These are phyloP conservation scores for Antheraea pernyi DNA, from an alignment of 1,140 invertebrate genomes.

Conservation along the genomic window DNA sequence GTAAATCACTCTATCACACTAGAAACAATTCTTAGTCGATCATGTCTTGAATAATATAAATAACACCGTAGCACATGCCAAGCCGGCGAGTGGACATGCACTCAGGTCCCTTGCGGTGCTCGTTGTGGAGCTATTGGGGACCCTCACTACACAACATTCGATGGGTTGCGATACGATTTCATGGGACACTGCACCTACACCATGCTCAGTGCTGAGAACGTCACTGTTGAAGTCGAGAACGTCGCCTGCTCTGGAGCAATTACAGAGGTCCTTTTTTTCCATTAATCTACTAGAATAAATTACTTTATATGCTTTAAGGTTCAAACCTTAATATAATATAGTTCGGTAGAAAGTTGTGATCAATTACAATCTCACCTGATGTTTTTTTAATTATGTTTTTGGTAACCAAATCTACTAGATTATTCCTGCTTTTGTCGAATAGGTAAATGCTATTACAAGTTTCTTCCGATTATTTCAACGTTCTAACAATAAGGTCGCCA, in stretches of 20 bases:
- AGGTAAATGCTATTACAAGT: too few species aligned
- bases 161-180: constrained; percentile 91
- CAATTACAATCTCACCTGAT: too few species aligned
- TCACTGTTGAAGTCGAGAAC: constrained; percentile 90
- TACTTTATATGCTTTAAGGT: too few species aligned
- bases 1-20: too few species aligned
- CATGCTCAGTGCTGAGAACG: constrained; percentile 84
- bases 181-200: constrained; percentile 94
- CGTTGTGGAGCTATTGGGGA: constrained; percentile 91
- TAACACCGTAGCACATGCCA: constrained; percentile 80
- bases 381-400: too few species aligned
- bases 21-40: neutral
- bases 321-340: too few species aligned
- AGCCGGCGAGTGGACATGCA: constrained; percentile 89
- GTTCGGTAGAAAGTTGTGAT: too few species aligned
- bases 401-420: too few species aligned
- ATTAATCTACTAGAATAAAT: too few species aligned
- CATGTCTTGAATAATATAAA: neutral
- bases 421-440: too few species aligned
- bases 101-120: constrained; percentile 85
- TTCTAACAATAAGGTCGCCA: too few species aligned
- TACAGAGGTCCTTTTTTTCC: constrained; percentile 80
- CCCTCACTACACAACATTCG: constrained; percentile 95
- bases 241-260: constrained; percentile 88
- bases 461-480: too few species aligned